Evolutionary conservation across 2,888 invertebrate species (phyloP), one percentile per base, ranked within the genome.

Genomic region (Xestobium rufovillosum): DNA sequence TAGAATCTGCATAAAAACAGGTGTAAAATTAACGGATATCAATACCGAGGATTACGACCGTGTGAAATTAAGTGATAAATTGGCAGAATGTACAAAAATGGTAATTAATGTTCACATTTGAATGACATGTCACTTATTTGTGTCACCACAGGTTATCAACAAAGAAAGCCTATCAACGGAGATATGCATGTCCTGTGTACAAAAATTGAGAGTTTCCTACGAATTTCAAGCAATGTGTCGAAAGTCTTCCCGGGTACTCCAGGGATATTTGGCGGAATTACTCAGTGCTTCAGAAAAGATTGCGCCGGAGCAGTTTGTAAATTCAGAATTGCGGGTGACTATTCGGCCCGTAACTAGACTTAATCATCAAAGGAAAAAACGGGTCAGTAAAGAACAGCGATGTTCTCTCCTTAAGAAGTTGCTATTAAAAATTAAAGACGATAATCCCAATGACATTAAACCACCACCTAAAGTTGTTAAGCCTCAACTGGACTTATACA

Each of bases 181-280:
- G 41, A 64, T 65, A 38, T 65, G 65, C 45, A 45, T 55, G 34
- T 59, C 60, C 32, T 65, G 65, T 41, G 49, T 64, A 12, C 51
- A 56, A 34, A 65, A 64, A 46, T 47, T 65, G 33, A 45, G 64
- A 38, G 53, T 62, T 15, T 60, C 63, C 1, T 65, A 65, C 38
- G 59, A 61, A 36, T 65, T 65, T 42, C 55, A 61, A 33, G 52
- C 55, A 32, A 63, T 63, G 61, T 65, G 64, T 40, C 55, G 52
- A 36, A 59, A 60, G 43, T 63, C 64, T n/a, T 53, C 61, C 9
- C 55, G 52, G 32, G 55, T 61, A 15, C 46, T 65, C 14, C 57
- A 63, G 29, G 53, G 57, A 26, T 63, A 63, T 39, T 44, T 63
- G 32, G 50, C 52, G 8, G 57, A 63, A 42, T 46, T 64, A 11